A percentile compares a stretch with the other conserved stretches of the same genome.
Evolutionary conservation across 2,113 vertebrate genomes (phyloP).

Genomic region (Syrrhaptes paradoxus): DNA sequence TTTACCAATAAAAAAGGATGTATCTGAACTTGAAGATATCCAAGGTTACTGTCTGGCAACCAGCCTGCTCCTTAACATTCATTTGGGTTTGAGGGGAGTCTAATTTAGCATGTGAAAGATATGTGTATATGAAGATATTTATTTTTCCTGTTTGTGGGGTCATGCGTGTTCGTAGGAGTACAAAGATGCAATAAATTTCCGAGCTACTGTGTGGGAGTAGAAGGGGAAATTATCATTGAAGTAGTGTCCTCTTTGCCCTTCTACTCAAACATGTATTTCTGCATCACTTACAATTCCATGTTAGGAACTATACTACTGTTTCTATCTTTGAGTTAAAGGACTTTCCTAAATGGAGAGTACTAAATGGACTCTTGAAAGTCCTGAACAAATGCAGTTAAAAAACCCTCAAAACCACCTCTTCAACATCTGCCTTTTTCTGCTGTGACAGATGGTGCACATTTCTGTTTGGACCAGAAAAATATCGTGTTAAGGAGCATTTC

Average conservation of each 20-base stretch:
- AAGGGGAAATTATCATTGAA: background rate
- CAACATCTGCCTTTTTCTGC: background rate
- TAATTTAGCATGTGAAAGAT: background rate
- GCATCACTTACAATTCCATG: background rate
- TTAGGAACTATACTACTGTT: background rate
- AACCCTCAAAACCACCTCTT: background rate
- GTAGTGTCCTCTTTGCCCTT: background rate
- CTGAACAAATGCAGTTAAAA: background rate
- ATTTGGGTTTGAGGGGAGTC: background rate
- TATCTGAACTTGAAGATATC: background rate
- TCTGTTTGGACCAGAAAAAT: background rate
- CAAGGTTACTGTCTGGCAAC: background rate
- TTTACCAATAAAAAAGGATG: background rate
- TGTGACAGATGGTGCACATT: background rate
- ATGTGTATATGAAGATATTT: background rate
- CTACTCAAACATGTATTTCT: background rate
- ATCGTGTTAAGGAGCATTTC: background rate
- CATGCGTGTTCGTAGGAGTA: background rate
- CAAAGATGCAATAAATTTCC: background rate
- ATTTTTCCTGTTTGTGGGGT: background rate
- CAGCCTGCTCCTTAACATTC: background rate
- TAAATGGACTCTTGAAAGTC: background rate
- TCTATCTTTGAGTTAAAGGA: background rate
- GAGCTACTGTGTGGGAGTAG: background rate
- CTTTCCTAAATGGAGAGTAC: background rate